Evolutionary conservation across 1,140 invertebrate genomes (phyloP).

Genomic region (Pseudomyrmex flavicornis): DNA sequence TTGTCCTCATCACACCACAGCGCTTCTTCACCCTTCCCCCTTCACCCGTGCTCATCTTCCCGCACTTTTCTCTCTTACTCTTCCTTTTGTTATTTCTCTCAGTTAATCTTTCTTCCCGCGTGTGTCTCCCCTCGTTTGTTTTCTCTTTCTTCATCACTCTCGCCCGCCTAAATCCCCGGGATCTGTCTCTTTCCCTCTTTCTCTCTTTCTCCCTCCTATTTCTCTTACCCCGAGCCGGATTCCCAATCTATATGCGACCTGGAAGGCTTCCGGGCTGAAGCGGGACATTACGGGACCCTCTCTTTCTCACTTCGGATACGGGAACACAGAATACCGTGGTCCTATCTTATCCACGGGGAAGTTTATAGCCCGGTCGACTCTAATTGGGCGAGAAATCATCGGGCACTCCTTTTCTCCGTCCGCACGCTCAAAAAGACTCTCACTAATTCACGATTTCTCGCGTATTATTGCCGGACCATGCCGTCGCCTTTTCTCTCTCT

Average conservation of each 20-base stretch:
- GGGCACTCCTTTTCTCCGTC: slow-evolving; percentile 83
- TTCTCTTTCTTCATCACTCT: slow-evolving; percentile 30
- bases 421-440: slow-evolving; percentile 78
- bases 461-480: slow-evolving; percentile 70
- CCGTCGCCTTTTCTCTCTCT: slow-evolving; percentile 29
- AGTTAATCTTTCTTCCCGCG: slow-evolving; percentile 38
- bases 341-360: slow-evolving; percentile 84
- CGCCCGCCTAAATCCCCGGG: neutral
- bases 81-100: slow-evolving; percentile 28
- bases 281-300: slow-evolving; percentile 75
- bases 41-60: neutral
- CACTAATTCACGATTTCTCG: slow-evolving; percentile 82
- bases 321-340: slow-evolving; percentile 78
- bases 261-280: slow-evolving; percentile 78
- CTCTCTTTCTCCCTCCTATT: neutral
- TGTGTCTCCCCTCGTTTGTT: slow-evolving; percentile 10
- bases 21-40: neutral
- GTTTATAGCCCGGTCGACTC: slow-evolving; percentile 85
- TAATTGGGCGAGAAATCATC: slow-evolving; percentile 85
- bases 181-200: neutral
- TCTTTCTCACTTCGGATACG: slow-evolving; percentile 59
- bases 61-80: neutral
- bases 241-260: slow-evolving; percentile 76
- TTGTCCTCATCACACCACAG: slow-evolving; percentile 3
- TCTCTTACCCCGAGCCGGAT: slow-evolving; percentile 54